Evolutionary conservation across 2,888 invertebrate genomes (phyloP), one percentile per base, ranked within the genome.

Genomic region (Drosophila aldrichi): DNA sequence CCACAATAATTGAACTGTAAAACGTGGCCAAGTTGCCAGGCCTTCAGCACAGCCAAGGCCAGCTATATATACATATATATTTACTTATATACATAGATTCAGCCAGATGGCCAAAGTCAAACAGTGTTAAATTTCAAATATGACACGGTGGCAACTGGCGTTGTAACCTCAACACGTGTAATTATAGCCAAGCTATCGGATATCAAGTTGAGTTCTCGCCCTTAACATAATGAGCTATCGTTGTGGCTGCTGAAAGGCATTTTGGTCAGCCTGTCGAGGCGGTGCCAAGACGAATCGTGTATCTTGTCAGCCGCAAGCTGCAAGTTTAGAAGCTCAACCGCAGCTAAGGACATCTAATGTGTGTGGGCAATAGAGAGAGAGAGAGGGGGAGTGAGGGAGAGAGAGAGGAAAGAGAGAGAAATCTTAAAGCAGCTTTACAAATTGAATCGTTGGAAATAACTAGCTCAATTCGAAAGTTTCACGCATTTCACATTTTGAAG

Each of bases 1-100:
- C 70, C 68, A 67, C 70, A 83, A 79, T 88, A 87, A 81, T 81
- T 79, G 76, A 79, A 70, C 79, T 55, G 55, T 62, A 48, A 64
- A 74, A 78, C 74, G 55, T 74, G 66, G 60, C 63, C 62, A 63
- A 58, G 49, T 58, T 61, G 25, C 16, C n/a, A 43, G 54, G 20
- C 46, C 48, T 40, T 29, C n/a, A 10, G 34, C n/a, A 57, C n/a
- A n/a, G 20, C 41, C 58, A 36, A 40, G 44, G 65, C 43, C 40
- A 38, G 38, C 25, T 29, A 5, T 14, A 32, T 14, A 48, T 7
- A 48, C 3, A n/a, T n/a, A n/a, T 29, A 32, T 12, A 32, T 12
- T 2, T 1, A 32, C 7, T 7, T 18, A 5, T 1, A 49, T 18
- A 46, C 16, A 49, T 14, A 32, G 3, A 25, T 5, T 16, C n/a